Evolutionary conservation across 1,140 invertebrate genomes (phyloP).

Genomic region (Cephus cinctus): DNA sequence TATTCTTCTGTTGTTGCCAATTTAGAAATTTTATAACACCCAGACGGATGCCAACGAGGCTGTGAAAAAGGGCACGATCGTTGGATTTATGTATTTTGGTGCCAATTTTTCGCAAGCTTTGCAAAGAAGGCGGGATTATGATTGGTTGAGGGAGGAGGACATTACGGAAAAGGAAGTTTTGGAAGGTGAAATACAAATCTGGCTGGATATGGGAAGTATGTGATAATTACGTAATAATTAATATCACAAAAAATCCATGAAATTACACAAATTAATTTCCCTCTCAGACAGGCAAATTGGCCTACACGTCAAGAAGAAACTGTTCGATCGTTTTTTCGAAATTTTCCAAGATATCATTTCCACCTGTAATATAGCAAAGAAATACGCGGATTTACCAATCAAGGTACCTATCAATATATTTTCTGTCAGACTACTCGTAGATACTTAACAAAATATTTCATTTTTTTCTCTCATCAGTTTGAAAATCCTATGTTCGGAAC

Average conservation of each 20-base stretch:
- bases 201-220: conserved; percentile 71
- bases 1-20: conserved; percentile 10
- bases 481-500: conserved; percentile 71
- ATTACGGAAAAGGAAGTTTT: conserved; percentile 56
- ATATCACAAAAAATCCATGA: not conserved
- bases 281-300: conserved; percentile 72
- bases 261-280: conserved; percentile 8
- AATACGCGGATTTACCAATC: conserved; percentile 58
- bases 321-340: conserved; percentile 64
- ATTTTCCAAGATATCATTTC: conserved; percentile 59
- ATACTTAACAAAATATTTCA: not conserved
- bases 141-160: conserved; percentile 51
- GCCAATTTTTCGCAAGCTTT: conserved; percentile 74
- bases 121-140: conserved; percentile 54
- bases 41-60: conserved; percentile 61
- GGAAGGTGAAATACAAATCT: conserved; percentile 64
- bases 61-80: conserved; percentile 62
- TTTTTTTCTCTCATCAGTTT: conserved; percentile 54
- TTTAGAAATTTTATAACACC: conserved; percentile 58
- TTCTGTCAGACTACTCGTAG: not conserved
- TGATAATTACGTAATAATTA: conserved; percentile 7
- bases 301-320: conserved; percentile 61
- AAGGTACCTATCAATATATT: not conserved
- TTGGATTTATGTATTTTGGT: conserved; percentile 72
- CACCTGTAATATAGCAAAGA: conserved; percentile 61